phyloP scores from a whole-genome alignment of 2,113 vertebrate species.

The Microtus oregoni region DNA sequence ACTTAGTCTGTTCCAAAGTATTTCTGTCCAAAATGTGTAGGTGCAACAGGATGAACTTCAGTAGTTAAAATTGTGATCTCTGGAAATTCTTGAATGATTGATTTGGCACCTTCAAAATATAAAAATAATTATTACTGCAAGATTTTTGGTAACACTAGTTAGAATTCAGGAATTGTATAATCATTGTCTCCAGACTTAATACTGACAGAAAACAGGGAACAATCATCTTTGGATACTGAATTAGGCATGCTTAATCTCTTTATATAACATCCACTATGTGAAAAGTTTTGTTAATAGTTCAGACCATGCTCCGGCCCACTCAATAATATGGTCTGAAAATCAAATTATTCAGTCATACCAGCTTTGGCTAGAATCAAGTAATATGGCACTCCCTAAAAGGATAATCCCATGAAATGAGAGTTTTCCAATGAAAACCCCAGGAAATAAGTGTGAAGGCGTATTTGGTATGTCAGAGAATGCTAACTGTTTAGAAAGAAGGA shows the following conservation, averaged over 20 bases:
- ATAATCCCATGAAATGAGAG: conserved; percentile 35
- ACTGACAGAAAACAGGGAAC: background rate
- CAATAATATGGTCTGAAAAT: conserved; percentile 57
- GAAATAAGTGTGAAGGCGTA: conserved; percentile 3
- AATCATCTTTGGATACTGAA: conserved; percentile 32
- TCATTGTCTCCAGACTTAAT: conserved; percentile 39
- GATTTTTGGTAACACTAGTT: conserved; percentile 19
- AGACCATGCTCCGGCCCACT: background rate
- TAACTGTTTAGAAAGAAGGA: conserved; percentile 49
- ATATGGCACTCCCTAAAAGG: conserved; percentile 39
- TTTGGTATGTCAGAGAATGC: conserved; percentile 16
- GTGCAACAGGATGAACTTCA: conserved; percentile 96
- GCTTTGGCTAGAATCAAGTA: conserved; percentile 9
- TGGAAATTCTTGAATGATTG: conserved; percentile 98
- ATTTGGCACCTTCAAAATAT: conserved; percentile 93
- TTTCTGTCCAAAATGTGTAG: conserved; percentile 98
- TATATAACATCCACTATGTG: background rate
- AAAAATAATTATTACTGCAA: conserved; percentile 53
- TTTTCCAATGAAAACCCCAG: conserved; percentile 5
- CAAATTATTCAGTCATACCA: conserved; percentile 52
- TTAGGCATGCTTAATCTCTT: conserved; percentile 39
- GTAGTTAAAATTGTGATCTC: conserved; percentile 98
- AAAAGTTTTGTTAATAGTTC: conserved; percentile 46
- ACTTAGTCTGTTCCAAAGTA: conserved; percentile 97
- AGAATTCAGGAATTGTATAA: conserved; percentile 54